phyloP scores from a whole-genome alignment of 37 sponge, comb jelly and placozoan genomes.

The Sycon ciliatum region DNA sequence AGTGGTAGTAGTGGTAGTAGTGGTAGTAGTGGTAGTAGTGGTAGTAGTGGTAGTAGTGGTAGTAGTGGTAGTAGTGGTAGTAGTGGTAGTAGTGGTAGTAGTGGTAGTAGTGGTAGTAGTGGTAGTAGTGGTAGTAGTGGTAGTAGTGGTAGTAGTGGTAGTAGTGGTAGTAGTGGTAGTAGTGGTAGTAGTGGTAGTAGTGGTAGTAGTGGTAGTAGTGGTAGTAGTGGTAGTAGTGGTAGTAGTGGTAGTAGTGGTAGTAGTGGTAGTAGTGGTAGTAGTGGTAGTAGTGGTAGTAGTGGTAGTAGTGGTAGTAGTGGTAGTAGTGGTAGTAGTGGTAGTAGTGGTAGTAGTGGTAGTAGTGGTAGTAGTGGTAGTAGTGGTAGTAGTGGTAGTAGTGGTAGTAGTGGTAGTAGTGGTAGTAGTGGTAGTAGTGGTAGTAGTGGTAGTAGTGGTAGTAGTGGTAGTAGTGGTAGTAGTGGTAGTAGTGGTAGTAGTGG shows the following conservation, averaged over 20 bases:
- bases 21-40: conserved; percentile 9
- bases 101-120: conserved; percentile 9
- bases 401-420: conserved; percentile 9
- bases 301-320: conserved; percentile 9
- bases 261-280: conserved; percentile 8
- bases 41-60: conserved; percentile 9
- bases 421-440: conserved; percentile 9
- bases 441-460: conserved; percentile 8
- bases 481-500: conserved; percentile 9
- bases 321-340: conserved; percentile 8
- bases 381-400: conserved; percentile 9
- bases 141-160: conserved; percentile 8
- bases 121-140: conserved; percentile 9
- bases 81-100: conserved; percentile 8
- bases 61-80: conserved; percentile 9
- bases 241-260: conserved; percentile 9
- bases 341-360: conserved; percentile 9
- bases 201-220: conserved; percentile 9
- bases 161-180: conserved; percentile 9
- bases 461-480: conserved; percentile 9
- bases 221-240: conserved; percentile 9
- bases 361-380: conserved; percentile 9
- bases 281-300: conserved; percentile 9
- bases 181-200: conserved; percentile 9
- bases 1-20: conserved; percentile 9